Base-by-base conservation (phyloP, 2,113 vertebrate species). In the Probosciger aterrimus region DNA sequence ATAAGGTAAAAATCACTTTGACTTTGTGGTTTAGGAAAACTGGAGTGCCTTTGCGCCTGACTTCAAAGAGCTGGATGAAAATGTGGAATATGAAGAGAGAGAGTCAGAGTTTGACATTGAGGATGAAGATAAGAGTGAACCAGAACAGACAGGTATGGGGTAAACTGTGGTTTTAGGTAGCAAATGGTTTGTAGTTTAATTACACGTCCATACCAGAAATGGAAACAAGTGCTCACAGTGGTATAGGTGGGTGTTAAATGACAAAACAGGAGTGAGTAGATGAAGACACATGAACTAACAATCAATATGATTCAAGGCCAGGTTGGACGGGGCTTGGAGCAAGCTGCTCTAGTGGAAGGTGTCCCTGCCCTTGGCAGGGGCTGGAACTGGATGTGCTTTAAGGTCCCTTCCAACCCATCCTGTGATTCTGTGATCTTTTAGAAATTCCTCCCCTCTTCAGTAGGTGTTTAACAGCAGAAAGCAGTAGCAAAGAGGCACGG, bases 91-190 rank as follows among this genome's bases (percentile, higher is more conserved):
- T 9, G 99, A 99, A 88, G 99, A 99, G 96, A 97, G 99, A 64
- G 99, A 99, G 87, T 99, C 99, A 0, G 99, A 99, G 94, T 99
- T 99, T 33, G 99, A 99, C 95, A 99, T 99, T 11, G 99, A 99
- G 96, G 99, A 99, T 27, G 99, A 99, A 97, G 99, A 99, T 91
- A 99, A 99, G 97, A 99, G 99, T 50, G 99, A 99, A 94, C 99
- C 99, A 2, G 99, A 99, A 85, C 99, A 99, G 96, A 99, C 98
- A 84, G 99, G 99, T 99, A 97, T 67, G 18, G 39, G 35, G 22
- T 82, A 7, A 64, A 30, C 15, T 27, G 22, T n/a, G 27, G 33
- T 65, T 24, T 23, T n/a, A 0, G 7, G 14, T 6, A 53, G 31
- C 25, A 53, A 37, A n/a, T 33, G 14, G 33, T 37, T 28, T 24